phyloP scores from a whole-genome alignment of 2,797 vertebrate species.

The Eulemur rubriventer region DNA sequence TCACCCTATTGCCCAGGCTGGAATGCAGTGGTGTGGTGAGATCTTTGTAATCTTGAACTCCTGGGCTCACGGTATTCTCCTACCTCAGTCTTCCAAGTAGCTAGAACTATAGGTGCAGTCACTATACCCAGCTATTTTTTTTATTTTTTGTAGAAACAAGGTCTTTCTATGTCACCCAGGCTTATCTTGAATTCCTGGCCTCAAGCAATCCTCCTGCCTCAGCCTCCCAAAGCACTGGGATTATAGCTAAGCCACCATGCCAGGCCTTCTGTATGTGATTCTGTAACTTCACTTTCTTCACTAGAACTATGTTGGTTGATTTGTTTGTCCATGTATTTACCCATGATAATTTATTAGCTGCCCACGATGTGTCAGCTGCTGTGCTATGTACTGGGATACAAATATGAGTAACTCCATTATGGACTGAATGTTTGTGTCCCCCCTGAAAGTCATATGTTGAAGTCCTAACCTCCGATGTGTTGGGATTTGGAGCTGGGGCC shows the following conservation, averaged over 20 bases:
- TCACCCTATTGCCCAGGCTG: background rate
- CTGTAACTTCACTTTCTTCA: background rate
- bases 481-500: background rate
- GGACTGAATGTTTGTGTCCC: background rate
- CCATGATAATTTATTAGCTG: background rate
- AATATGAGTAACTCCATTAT: background rate
- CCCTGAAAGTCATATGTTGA: background rate
- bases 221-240: background rate
- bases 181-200: background rate
- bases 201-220: background rate
- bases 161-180: background rate
- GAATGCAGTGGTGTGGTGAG: background rate
- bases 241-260: background rate
- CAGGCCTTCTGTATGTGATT: background rate
- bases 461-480: background rate
- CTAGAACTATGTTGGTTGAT: background rate
- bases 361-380: background rate
- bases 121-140: background rate
- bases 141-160: background rate
- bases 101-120: background rate
- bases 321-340: background rate
- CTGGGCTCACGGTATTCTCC: background rate
- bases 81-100: background rate
- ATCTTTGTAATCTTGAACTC: background rate
- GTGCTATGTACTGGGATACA: background rate